Base-by-base conservation (phyloP, 2,797 vertebrate genomes). In the Leuciscus waleckii region DNA sequence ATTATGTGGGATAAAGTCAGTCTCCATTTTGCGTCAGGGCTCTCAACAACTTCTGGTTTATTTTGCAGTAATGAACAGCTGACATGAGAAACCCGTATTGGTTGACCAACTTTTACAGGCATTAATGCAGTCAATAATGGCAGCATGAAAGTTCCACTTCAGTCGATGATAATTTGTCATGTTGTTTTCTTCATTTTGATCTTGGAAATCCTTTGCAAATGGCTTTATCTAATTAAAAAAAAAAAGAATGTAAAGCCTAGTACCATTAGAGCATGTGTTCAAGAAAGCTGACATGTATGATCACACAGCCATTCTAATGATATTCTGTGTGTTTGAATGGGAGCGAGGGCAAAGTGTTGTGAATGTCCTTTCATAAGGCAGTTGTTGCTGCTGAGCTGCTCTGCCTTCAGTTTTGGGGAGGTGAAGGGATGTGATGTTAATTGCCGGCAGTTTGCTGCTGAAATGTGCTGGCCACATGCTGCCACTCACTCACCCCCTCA, bases 381-480 rank as follows among this genome's bases (percentile, higher is more conserved):
- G 32, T 82, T 84, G 74, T 69, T 88, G 80, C 69, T 73, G 51
- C 85, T 56, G 82, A 80, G 78, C 80, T 74, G 79, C 85, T 67
- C 2, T 65, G 87, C 76, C 68, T 70, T 80, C 10, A 63, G 70
- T 35, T 83, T 68, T 77, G 49, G 61, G 67, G 88, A 89, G 85
- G 70, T 84, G 81, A 85, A 81, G 89, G 91, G 88, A 91, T 89
- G 89, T 87, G 73, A 86, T 90, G 88, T 83, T 86, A 85, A 91
- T 89, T 90, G 83, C 75, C 51, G 77, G 61, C 83, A 77, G 87
- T 83, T 89, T 88, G 63, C 90, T 89, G 85, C 84, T 87, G 75
- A 91, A 92, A 91, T 91, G 87, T 90, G 92, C 87, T 91, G 88
- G 86, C 89, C 88, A 91, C 89, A 91, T 91, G 92, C 88, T 90